Evolutionary conservation across 2,888 invertebrate genomes (phyloP), one percentile per base, ranked within the genome.

Genomic region (Caenorhabditis becei): DNA sequence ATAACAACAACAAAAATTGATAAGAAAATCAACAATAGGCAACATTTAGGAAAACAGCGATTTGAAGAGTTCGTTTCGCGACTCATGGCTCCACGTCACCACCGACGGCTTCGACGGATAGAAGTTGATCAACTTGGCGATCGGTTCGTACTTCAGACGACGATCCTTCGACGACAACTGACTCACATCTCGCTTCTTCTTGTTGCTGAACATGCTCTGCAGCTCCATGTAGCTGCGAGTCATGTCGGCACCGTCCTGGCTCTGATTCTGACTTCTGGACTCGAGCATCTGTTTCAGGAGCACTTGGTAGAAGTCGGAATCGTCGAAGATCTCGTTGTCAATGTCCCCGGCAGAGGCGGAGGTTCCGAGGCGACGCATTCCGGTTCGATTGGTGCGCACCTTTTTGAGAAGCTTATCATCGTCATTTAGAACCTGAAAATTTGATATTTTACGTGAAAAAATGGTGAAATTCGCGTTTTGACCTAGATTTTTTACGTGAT

Each of bases 291-390:
- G 97, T 82, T 96, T 93, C 53, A 98, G 92, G 69, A 97, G 93
- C 89, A 96, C 96, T 92, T 97, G 97, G 92, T 98, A 98, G 92
- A 98, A 98, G 91, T 98, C 98, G 89, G 95, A 95, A 91, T 98
- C 98, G 91, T 98, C 97, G 92, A 96, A 98, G 89, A 97, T 95
- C 67, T 90, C 90, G 10, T 77, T 67, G 66, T 90, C 90, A 26
- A 69, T 28, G 14, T 44, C 51, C 2, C 75, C 72, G 14, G 62
- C 32, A 23, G 70, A 77, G 8, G 62, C 8, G 26, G 82, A 47
- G 16, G 72, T 93, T 0, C 95, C 95, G 54, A 95, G 89, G 67
- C 95, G 94, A 63, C 93, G 92, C 91, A 95, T 95, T 74, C 94
- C 94, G 0, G 95, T 94, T 69, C 96, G 93, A 90, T 95, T 95